phyloP scores from a whole-genome alignment of 2,797 vertebrate species.

The Microtus californicus region DNA sequence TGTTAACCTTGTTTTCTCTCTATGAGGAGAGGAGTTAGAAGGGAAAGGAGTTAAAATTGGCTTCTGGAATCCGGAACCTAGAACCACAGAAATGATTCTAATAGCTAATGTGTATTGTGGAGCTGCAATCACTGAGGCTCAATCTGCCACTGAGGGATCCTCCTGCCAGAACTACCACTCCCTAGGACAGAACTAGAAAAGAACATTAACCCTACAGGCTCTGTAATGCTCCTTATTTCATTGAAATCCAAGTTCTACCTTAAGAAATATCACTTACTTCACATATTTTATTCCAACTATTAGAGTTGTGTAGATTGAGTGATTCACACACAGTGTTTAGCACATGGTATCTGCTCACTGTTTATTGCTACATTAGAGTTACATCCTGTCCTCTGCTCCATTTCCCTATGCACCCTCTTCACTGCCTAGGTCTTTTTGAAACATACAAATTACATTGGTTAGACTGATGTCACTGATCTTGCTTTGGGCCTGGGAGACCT shows the following conservation, averaged over 20 bases:
- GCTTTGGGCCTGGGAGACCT: background rate
- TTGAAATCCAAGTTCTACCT: background rate
- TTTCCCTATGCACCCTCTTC: background rate
- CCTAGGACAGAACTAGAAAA: background rate
- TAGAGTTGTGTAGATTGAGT: conserved; percentile 32
- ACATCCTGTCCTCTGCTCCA: background rate
- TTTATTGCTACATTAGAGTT: background rate
- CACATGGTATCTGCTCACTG: conserved; percentile 14
- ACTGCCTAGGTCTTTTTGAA: conserved; percentile 50
- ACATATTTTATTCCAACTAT: conserved; percentile 1
- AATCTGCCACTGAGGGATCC: background rate
- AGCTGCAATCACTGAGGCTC: background rate
- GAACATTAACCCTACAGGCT: background rate
- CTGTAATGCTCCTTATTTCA: background rate
- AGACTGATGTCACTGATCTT: background rate
- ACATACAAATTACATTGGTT: conserved; percentile 13
- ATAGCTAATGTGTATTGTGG: too few species aligned
- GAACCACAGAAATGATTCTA: background rate
- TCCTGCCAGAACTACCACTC: background rate
- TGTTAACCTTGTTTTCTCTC: background rate
- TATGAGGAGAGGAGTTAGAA: background rate
- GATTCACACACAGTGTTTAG: conserved; percentile 17
- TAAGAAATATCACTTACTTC: conserved; percentile 40
- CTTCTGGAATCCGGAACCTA: background rate
- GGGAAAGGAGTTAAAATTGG: background rate